Evolutionary conservation across 2,113 vertebrate genomes (phyloP).

Genomic region (Piliocolobus tephrosceles): DNA sequence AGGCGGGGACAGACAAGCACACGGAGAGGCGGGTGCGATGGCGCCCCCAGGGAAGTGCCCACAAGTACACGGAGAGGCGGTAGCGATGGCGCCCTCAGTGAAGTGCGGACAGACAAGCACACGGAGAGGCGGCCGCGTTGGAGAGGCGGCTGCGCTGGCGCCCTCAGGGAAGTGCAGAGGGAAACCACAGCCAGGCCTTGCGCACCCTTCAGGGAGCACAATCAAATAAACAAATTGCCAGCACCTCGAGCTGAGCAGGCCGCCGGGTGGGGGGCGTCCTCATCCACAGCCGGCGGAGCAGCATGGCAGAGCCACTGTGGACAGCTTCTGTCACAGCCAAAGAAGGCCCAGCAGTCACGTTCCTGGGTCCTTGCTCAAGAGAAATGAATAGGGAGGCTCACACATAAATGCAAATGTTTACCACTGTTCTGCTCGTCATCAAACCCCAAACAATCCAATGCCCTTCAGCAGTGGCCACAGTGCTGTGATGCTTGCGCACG

Average conservation of each 20-base stretch:
- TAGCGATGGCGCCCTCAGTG: fast-evolving
- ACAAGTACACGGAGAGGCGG: fast-evolving
- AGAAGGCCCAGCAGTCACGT: too few relatives aligned
- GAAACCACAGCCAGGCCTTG: too few relatives aligned
- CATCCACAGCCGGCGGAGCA: too few relatives aligned
- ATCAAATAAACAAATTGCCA: too few relatives aligned
- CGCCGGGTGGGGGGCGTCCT: too few relatives aligned
- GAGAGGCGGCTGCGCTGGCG: fast-evolving
- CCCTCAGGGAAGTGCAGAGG: too few relatives aligned
- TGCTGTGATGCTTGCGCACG: fast-evolving
- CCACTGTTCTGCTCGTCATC: neutral
- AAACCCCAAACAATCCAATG: neutral
- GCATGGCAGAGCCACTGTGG: too few relatives aligned
- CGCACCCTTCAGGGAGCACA: too few relatives aligned
- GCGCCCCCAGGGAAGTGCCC: fast-evolving
- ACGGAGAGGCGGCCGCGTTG: too few relatives aligned
- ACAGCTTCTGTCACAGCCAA: too few relatives aligned
- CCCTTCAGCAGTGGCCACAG: neutral
- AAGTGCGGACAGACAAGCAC: fast-evolving
- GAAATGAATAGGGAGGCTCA: neutral
- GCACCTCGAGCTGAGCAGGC: too few relatives aligned
- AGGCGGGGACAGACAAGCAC: fast-evolving
- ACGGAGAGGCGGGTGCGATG: fast-evolving
- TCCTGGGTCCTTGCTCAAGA: neutral
- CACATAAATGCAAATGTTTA: neutral